phyloP scores from a whole-genome alignment of 2,113 vertebrate species.

The Gallinago paraguaiae region DNA sequence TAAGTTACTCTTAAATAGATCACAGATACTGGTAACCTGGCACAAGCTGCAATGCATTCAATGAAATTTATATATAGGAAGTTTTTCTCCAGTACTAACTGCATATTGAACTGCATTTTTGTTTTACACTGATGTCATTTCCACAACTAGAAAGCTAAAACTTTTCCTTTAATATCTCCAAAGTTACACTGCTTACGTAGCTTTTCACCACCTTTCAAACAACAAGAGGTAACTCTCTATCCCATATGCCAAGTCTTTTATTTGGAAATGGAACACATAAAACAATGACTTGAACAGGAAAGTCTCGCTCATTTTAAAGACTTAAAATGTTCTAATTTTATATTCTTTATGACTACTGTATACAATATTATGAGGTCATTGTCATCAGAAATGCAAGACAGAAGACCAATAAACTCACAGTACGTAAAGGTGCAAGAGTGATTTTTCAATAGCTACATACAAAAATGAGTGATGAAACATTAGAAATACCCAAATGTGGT shows the following conservation, averaged over 20 bases:
- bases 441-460: neutral
- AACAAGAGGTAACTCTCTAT: neutral
- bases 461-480: neutral
- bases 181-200: neutral
- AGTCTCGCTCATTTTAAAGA: neutral
- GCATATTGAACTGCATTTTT: neutral
- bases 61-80: neutral
- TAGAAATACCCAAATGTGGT: neutral
- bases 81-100: neutral
- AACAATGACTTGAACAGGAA: conserved; percentile 25
- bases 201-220: neutral
- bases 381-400: neutral
- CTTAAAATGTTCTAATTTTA: neutral
- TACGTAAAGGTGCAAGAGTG: neutral
- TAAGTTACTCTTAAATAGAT: neutral
- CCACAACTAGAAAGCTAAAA: neutral
- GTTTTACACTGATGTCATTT: neutral
- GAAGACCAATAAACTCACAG: neutral
- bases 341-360: neutral
- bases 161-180: neutral
- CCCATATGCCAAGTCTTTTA: neutral
- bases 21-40: neutral
- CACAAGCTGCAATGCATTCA: neutral
- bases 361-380: neutral
- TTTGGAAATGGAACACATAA: conserved; percentile 49